These are phyloP conservation scores for Macropodus opercularis DNA, from an alignment of 2,797 vertebrate genomes.

Conservation along the genomic window DNA sequence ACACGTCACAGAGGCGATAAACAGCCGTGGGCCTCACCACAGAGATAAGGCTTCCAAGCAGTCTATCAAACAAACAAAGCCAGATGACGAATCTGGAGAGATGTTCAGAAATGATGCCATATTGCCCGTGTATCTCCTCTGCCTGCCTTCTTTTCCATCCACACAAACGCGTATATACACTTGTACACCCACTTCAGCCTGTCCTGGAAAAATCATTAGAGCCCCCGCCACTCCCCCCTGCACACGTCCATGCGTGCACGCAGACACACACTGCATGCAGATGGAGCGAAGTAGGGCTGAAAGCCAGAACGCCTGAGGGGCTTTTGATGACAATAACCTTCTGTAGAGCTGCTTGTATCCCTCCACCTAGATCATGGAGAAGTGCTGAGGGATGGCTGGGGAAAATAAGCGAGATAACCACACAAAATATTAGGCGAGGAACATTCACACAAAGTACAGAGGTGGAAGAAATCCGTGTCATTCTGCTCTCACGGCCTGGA, in stretches of 20 bases:
- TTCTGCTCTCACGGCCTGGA: constrained; percentile 69
- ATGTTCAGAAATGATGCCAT: constrained; percentile 65
- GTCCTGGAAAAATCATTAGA: constrained; percentile 81
- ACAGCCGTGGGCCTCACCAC: constrained; percentile 64
- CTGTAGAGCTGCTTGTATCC: constrained; percentile 74
- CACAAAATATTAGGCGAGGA: constrained; percentile 68
- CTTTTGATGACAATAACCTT: constrained; percentile 79
- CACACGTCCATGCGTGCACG: neutral
- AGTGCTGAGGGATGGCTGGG: constrained; percentile 62
- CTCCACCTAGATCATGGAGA: constrained; percentile 68
- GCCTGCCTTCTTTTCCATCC: constrained; percentile 38
- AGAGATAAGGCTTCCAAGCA: constrained; percentile 71
- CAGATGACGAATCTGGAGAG: constrained; percentile 62
- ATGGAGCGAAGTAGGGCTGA: constrained; percentile 70
- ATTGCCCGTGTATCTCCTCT: constrained; percentile 56
- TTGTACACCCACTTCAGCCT: constrained; percentile 67
- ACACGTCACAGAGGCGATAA: constrained; percentile 70
- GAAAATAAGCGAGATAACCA: constrained; percentile 69
- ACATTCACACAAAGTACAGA: constrained; percentile 67
- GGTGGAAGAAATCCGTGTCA: constrained; percentile 70
- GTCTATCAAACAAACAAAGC: constrained; percentile 75
- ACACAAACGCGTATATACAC: constrained; percentile 40
- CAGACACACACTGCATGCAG: constrained; percentile 64
- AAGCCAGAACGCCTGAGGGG: constrained; percentile 73
- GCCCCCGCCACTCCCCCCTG: constrained; percentile 52